Evolutionary conservation across 2,888 invertebrate genomes (phyloP), one percentile per base, ranked within the genome.

Genomic region (Cordylochernes scorpioides): DNA sequence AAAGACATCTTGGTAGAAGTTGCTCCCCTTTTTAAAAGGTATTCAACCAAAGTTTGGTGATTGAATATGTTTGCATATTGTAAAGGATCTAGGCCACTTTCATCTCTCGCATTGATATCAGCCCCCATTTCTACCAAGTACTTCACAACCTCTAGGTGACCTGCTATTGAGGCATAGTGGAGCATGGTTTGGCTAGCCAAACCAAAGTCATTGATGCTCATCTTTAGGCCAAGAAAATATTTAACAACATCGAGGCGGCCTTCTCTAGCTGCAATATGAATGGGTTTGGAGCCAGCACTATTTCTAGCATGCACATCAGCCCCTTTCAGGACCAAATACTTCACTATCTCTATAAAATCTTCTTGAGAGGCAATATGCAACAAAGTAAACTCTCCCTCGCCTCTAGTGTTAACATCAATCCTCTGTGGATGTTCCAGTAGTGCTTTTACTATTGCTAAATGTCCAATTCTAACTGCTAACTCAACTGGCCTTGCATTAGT

Each of bases 21-120:
- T 1, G 34, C 32, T 2, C 34, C 34, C 26, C 29, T 21, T 8
- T 25, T 9, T 4, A 34, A 16, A n/a, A 34, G 16, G 10, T 19
- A 6, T 25, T 25, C 16, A 2, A 31, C 9, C n/a, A 34, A 14
- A 13, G 22, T 27, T 22, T 12, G 13, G 14, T 32, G 13, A 2
- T 25, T 29, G 16, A 15, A 13, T 7, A 9, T 10, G 2, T 14
- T 26, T 17, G 31, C 31, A 2, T 29, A 14, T 10, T 34, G 34
- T 7, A 34, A 13, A 4, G 32, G 17, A 17, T 17, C 24, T 3
- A 3, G 2, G 2, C 15, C 13, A 7, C 15, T 9, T 6, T 13
- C 10, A 25, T 18, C 16, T 9, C 15, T 6, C 13, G 24, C 21
- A 18, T 33, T 26, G 7, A 27, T 9, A 15, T 33, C 17, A 12